Evolutionary conservation across 2,888 invertebrate genomes (phyloP), one percentile per base, ranked within the genome.

Genomic region (Machimus atricapillus): DNA sequence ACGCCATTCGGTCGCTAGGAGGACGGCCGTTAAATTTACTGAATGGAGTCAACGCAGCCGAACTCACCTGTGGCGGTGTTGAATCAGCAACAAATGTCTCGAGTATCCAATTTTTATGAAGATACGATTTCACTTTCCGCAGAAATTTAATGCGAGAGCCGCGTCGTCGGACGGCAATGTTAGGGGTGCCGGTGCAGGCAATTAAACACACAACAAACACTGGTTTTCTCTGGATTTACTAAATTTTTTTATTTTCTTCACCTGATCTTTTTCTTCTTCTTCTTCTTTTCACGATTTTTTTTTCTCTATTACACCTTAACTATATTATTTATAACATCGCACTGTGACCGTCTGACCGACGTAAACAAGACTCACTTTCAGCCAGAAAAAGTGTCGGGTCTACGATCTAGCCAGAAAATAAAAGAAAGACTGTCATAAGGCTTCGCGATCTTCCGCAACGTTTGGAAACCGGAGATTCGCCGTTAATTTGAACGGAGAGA

Each of bases 321-420:
- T n/a, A n/a, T 27, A 79, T 46, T 79, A n/a, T 52, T 52, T 79
- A 46, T 40, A 79, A 52, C 78, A 78, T 23, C 37, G 43, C 37
- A 46, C 43, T 3, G 78, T 23, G 37, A 40, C 8, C 66, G 40
- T 46, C 37, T 58, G 37, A 58, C 66, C 58, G 31, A 82, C 40
- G 34, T 82, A 82, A 82, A 82, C 58, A 66, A 66, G 58, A 82
- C 58, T 82, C 82, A 58, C 82, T 82, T 82, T 82, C 58, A 58
- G 37, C 27, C 23, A 66, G 23, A 66, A 27, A 66, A 52, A 52
- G 19, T 52, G 66, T 9, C 23, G 66, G 66, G 19, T 66, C 66
- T 66, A 23, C 58, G 37, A 37, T 46, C 14, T 14, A 46, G 12
- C 16, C 43, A 46, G 14, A 46, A 14, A 46, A 46, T 2, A 46